Conservation (phyloP, 2,113 vertebrate genomes). For the Microtus pennsylvanicus region DNA sequence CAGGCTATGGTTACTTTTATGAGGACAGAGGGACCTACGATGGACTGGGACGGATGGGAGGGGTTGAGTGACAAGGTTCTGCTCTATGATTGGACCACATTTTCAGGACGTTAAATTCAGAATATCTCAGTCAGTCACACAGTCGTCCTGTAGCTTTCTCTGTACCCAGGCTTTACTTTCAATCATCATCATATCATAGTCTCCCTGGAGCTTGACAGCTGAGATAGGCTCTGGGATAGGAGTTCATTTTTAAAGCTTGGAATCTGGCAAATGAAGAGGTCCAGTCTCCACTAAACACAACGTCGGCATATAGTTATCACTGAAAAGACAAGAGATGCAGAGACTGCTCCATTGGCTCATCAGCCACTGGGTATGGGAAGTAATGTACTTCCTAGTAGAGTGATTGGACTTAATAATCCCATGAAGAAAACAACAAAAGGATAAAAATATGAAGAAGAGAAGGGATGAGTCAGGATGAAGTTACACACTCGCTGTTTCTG, state of each 20-base stretch:
- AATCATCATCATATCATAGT: not conserved
- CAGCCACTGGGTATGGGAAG: not conserved
- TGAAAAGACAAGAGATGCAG: not conserved
- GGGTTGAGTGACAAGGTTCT: not conserved
- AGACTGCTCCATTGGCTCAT: not conserved
- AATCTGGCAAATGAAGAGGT: not conserved
- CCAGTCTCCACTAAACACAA: not conserved
- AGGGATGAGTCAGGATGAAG: not conserved
- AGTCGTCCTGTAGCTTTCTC: not conserved
- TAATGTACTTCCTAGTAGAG: not conserved
- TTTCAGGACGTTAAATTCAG: conserved; percentile 17
- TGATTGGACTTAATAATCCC: not conserved
- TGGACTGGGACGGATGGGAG: not conserved
- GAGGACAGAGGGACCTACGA: not conserved
- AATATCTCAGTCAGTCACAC: not conserved
- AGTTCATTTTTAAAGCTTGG: conserved; percentile 21
- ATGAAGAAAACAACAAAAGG: not conserved
- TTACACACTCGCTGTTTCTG: not conserved
- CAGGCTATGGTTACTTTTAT: not conserved
- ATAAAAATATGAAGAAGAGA: not conserved
- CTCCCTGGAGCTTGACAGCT: not conserved
- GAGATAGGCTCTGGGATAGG: not conserved
- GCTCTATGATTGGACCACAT: not conserved
- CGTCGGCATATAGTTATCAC: not conserved
- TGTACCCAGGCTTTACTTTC: not conserved